Evolutionary conservation across 2,888 invertebrate genomes (phyloP).

Genomic region (Gnatocerus cornutus): DNA sequence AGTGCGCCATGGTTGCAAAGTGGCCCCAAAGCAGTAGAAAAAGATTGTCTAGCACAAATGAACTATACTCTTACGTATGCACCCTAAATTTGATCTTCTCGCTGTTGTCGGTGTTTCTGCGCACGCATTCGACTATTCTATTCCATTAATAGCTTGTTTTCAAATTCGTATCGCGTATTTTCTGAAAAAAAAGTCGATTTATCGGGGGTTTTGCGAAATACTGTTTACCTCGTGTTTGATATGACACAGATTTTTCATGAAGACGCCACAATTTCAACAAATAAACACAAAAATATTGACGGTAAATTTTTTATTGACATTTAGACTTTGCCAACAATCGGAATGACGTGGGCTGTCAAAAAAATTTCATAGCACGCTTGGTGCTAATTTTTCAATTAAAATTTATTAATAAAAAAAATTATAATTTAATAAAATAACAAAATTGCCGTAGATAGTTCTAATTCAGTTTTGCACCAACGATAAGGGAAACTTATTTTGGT

Average conservation of each 20-base stretch:
- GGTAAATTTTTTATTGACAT: too few relatives aligned
- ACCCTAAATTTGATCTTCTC: conserved; percentile 42
- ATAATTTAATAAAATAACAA: too few relatives aligned
- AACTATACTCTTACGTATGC: conserved; percentile 36
- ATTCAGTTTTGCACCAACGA: too few relatives aligned
- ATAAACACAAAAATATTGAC: too few relatives aligned
- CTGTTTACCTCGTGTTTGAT: conserved; percentile 13
- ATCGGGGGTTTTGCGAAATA: conserved; percentile 9
- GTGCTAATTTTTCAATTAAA: too few relatives aligned
- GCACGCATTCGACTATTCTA: conserved; percentile 34
- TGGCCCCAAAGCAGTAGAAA: conserved; percentile 28
- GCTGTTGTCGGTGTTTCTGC: conserved; percentile 26
- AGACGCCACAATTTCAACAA: too few relatives aligned
- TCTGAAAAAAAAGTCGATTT: conserved; percentile 19
- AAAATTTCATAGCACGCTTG: too few relatives aligned
- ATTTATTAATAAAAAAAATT: too few relatives aligned
- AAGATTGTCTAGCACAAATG: conserved; percentile 10
- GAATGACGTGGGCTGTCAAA: too few relatives aligned
- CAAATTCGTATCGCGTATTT: conserved; percentile 30
- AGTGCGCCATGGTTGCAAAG: conserved; percentile 80
- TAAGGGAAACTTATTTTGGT: too few relatives aligned
- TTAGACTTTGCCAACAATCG: too few relatives aligned
- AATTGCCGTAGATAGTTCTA: too few relatives aligned
- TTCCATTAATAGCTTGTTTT: conserved; percentile 47
- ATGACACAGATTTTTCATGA: background rate